Evolutionary conservation across 2,888 invertebrate species (phyloP), one percentile per base, ranked within the genome.

Genomic region (Apantesis nais): DNA sequence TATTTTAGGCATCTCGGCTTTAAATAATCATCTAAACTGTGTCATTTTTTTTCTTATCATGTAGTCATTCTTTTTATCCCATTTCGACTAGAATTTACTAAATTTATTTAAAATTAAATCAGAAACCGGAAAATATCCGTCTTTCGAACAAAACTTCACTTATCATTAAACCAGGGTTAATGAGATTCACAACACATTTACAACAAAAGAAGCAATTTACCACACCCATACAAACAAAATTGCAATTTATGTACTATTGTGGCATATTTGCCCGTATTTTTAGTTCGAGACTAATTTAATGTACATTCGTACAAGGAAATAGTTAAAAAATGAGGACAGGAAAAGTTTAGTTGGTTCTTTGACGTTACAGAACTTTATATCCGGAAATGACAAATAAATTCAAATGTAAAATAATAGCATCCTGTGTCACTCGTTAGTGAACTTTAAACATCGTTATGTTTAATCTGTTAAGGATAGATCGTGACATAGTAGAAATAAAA

Each of bases 211-310:
- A 67, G 37, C 62, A 52, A 37, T 48, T 48, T 34, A 8, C 34
- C 8, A 67, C 62, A 52, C 31, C 31, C 34, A 7, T 41, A 9
- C 34, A 62, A 12, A 63, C n/a, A 66, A 66, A 55, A 70, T 31
- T n/a, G 34, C 25, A 66, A 62, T 66, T 70, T 66, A 70, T 66
- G 55, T 29, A 9, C 64, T 29, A 48, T 25, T 22, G 31, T 31
- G 7, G 22, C 9, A n/a, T 37, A 62, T 11, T 25, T 29, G 8
- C 29, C 41, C 25, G 41, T 44, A 63, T 55, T 41, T 41, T 69
- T 65, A 48, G 34, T 60, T 19, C 25, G 3, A 19, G 25, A 55
- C 25, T 48, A 34, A 64, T 58, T 63, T 69, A 64, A 25, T 7
- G 48, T 34, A 19, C 44, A n/a, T 34, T 39, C 25, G 58, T 64